phyloP scores from a whole-genome alignment of 2,888 invertebrate species.

The Meliscaeva auricollis region DNA sequence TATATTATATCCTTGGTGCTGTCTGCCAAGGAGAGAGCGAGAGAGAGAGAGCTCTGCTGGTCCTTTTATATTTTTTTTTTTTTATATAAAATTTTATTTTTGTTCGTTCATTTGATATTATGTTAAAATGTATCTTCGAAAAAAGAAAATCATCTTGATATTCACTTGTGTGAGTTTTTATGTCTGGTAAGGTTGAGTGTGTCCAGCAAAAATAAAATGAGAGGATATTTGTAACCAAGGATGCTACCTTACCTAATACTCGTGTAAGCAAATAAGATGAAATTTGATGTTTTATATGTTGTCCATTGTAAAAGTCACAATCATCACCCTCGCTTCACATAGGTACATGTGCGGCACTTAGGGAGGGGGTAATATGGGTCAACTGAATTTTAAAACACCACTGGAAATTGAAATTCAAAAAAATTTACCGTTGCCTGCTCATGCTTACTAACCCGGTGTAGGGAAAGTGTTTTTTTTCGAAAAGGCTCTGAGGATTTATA shows the following conservation, averaged over 20 bases:
- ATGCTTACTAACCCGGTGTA: too few relatives aligned
- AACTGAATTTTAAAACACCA: too few relatives aligned
- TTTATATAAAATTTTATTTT: too few relatives aligned
- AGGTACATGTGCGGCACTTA: not conserved
- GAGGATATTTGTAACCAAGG: conserved; percentile 32
- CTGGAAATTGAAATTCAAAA: too few relatives aligned
- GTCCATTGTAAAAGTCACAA: not conserved
- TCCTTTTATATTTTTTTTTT: too few relatives aligned
- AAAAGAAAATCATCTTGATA: conserved; percentile 50
- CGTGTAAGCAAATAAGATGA: conserved; percentile 55
- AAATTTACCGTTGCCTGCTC: too few relatives aligned
- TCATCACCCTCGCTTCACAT: not conserved
- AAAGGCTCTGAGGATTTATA: too few relatives aligned
- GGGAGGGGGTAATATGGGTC: not conserved
- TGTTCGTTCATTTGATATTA: conserved; percentile 46
- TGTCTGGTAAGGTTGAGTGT: not conserved
- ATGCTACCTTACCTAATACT: not conserved
- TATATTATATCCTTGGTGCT: conserved; percentile 46
- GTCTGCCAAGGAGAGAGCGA: not conserved
- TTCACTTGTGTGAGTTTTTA: conserved; percentile 36
- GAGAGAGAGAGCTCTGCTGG: conserved; percentile 8
- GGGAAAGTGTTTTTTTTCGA: too few relatives aligned
- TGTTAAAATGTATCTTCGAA: conserved; percentile 42
- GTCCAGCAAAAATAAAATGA: not conserved
- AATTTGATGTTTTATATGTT: conserved; percentile 32